Percentiles rank a stretch among this genome's conserved stretches.
These are phyloP conservation scores for Gnathonemus echidnorhynchus DNA, from an alignment of 2,113 vertebrate genomes.

Conservation along the genomic window DNA sequence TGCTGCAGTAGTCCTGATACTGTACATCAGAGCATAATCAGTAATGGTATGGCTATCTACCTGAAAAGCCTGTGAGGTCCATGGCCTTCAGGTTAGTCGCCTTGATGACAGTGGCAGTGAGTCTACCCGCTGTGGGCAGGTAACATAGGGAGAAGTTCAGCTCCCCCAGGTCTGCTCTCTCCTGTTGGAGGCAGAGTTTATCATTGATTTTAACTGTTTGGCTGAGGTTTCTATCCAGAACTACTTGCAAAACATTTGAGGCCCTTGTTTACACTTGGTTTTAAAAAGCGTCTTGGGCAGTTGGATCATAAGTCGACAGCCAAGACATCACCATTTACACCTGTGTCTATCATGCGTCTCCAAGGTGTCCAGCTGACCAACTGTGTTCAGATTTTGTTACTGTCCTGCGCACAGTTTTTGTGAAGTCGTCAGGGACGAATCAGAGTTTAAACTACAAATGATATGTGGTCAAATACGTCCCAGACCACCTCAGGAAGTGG, in stretches of 20 bases:
- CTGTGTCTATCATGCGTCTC: neutral
- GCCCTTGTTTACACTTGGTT: neutral
- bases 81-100: constrained; percentile 83
- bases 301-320: neutral
- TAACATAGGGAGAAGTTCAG: constrained; percentile 86
- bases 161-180: constrained; percentile 79
- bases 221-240: neutral
- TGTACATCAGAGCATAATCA: neutral
- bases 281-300: neutral
- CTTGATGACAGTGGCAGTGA: constrained; percentile 82
- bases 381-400: neutral
- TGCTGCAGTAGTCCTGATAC: neutral
- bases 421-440: neutral
- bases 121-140: constrained; percentile 78
- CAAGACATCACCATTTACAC: neutral
- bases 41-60: constrained; percentile 15
- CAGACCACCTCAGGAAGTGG: neutral
- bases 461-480: neutral
- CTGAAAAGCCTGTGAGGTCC: constrained; percentile 83
- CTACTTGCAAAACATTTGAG: neutral
- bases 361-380: neutral
- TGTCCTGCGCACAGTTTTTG: neutral
- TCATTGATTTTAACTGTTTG: neutral
- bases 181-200: constrained; percentile 52
- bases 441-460: neutral